A percentile compares a stretch with the other conserved stretches of the same genome.
Conservation (phyloP, 2,797 vertebrate genomes). For the Manis javanica region DNA sequence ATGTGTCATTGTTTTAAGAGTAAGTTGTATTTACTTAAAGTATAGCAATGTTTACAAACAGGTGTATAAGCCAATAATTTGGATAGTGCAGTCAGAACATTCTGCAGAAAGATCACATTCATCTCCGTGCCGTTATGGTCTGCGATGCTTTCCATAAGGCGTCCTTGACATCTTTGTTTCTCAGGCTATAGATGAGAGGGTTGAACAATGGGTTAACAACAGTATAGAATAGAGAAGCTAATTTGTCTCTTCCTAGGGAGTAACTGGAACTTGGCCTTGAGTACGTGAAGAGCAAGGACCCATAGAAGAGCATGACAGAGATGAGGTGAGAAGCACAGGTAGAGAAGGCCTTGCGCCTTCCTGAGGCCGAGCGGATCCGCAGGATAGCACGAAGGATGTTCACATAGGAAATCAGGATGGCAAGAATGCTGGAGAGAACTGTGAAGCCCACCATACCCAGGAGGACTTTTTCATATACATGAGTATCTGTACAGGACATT, state of each 20-base stretch:
- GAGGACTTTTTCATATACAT: conserved; percentile 63
- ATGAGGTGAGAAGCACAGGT: conserved; percentile 75
- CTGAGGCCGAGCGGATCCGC: conserved; percentile 40
- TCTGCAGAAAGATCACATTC: neutral
- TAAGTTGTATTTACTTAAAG: neutral
- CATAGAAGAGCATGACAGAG: conserved; percentile 58
- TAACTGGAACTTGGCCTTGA: conserved; percentile 55
- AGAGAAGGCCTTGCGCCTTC: conserved; percentile 70
- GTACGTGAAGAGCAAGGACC: conserved; percentile 64
- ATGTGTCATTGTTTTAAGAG: neutral
- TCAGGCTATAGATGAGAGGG: conserved; percentile 68
- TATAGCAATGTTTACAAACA: neutral
- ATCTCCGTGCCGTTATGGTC: neutral
- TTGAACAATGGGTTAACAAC: conserved; percentile 61
- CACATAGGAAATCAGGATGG: conserved; percentile 65
- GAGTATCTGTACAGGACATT: conserved; percentile 72
- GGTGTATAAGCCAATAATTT: neutral
- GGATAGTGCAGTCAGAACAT: neutral
- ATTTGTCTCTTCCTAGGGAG: conserved; percentile 68
- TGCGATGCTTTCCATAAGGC: conserved; percentile 47
- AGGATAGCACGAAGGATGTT: conserved; percentile 63
- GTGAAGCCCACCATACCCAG: conserved; percentile 66
- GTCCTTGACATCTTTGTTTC: conserved; percentile 75
- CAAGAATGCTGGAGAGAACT: conserved; percentile 51
- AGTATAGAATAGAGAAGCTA: conserved; percentile 73